phyloP scores from a whole-genome alignment of 2,113 vertebrate genomes.

The Zosterops borbonicus region DNA sequence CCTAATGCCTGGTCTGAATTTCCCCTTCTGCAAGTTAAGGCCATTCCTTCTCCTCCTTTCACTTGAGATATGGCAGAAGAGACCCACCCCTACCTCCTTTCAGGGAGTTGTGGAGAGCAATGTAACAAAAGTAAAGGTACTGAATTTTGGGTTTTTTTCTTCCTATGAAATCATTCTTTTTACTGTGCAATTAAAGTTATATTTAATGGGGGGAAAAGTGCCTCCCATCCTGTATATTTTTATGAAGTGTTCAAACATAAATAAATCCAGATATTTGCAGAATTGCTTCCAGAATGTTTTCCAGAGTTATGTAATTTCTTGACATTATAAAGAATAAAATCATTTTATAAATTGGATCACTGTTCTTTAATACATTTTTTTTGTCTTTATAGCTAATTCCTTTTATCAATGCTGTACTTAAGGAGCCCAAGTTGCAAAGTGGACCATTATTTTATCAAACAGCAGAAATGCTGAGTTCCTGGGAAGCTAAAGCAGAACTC shows the following conservation, averaged over 20 bases:
- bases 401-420: slow-evolving; percentile 78
- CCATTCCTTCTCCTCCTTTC: background rate
- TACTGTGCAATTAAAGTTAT: background rate
- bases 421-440: slow-evolving; percentile 80
- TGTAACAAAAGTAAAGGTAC: background rate
- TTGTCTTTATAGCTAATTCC: slow-evolving; percentile 83
- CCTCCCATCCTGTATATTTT: background rate
- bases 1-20: background rate
- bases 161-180: background rate
- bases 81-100: background rate
- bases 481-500: slow-evolving; percentile 83
- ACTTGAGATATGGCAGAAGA: background rate
- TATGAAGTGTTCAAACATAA: background rate
- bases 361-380: background rate
- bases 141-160: background rate
- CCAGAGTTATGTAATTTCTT: background rate
- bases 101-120: background rate
- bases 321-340: background rate
- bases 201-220: background rate
- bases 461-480: slow-evolving; percentile 84
- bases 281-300: background rate
- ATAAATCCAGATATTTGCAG: background rate
- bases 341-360: background rate
- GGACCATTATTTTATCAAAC: slow-evolving; percentile 84
- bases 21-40: background rate